Evolutionary conservation across 64 coral and sea anemone genomes (phyloP), one percentile per base, ranked within the genome.

Genomic region (Montipora capricornis): DNA sequence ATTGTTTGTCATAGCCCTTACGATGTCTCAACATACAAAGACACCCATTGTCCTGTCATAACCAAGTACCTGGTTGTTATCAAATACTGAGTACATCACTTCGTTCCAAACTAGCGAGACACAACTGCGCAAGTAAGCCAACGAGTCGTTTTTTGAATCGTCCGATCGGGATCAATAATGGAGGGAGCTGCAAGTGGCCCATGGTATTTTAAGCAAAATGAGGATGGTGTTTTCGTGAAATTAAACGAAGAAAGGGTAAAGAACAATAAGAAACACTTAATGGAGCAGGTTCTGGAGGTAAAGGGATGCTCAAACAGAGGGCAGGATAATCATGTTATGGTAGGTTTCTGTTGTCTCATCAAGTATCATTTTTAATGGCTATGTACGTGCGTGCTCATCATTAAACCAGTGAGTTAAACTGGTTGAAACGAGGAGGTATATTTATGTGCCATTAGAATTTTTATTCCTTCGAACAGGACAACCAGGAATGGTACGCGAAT

Each of bases 171-270:
- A 73, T 20, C 5, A 58, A 58, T 58, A 20, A 58, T 57, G 29
- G 29, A 29, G 78, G 50, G 49, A 22, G 78, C 48, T 3, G 20
- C 6, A 22, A 8, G 24, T 57, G 51, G 49, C 3, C 1, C 51
- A 3, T 80, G 78, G 76, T 80, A 22, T 55, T 58, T 58, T 2
- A 80, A 80, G n/a, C 6, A 58, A 55, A 80, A 80, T 58, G 78
- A 80, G 8, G 78, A 80, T 8, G 78, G 49, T 20, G 16, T 80
- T 1, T 80, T 80, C 49, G 78, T 80, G 1, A 80, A 80, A 8
- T 11, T 80, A 20, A 80, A 80, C 20, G 51, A 80, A 20, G 49
- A 80, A 80, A 55, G 78, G 19, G 49, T 80, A 0, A 80, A 80
- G 12, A 80, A 57, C 49, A 80, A n/a, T 20, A 80, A 80, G 20